Conservation (phyloP, 53 echinoderm and acorn worm species). For the Zoroaster sp. region DNA sequence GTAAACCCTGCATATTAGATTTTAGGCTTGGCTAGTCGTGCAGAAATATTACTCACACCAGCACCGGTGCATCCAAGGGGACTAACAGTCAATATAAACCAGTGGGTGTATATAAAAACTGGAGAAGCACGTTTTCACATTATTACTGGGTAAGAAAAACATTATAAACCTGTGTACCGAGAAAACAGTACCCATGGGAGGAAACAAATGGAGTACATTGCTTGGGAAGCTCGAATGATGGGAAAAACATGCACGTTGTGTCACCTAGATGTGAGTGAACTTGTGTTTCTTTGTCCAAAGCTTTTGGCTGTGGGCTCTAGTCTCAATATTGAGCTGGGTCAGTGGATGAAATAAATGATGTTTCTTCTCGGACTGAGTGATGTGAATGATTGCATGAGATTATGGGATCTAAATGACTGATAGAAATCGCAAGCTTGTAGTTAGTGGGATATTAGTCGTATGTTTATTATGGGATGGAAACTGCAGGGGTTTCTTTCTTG, state of each 20-base stretch:
- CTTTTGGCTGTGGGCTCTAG: neutral
- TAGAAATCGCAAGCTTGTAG: too few relatives aligned
- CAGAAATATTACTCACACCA: neutral
- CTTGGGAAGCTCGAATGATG: neutral
- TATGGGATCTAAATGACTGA: too few relatives aligned
- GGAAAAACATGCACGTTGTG: neutral
- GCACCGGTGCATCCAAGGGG: neutral
- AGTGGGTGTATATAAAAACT: neutral
- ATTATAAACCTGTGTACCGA: neutral
- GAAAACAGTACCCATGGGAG: slow-evolving; percentile 14
- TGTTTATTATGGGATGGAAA: too few relatives aligned
- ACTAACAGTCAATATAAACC: neutral
- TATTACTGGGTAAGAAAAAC: slow-evolving; percentile 20
- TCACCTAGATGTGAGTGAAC: neutral
- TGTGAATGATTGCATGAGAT: too few relatives aligned
- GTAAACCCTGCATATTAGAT: neutral
- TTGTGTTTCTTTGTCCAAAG: neutral
- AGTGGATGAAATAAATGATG: too few relatives aligned
- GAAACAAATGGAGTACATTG: neutral
- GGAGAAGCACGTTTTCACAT: neutral
- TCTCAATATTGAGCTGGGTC: too few relatives aligned
- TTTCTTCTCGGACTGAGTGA: too few relatives aligned
- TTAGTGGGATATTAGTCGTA: too few relatives aligned
- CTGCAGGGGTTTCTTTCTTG: too few relatives aligned
- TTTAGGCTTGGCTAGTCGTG: neutral